Evolutionary conservation across 2,888 invertebrate genomes (phyloP), one percentile per base, ranked within the genome.

Genomic region (Pilophorus perplexus): DNA sequence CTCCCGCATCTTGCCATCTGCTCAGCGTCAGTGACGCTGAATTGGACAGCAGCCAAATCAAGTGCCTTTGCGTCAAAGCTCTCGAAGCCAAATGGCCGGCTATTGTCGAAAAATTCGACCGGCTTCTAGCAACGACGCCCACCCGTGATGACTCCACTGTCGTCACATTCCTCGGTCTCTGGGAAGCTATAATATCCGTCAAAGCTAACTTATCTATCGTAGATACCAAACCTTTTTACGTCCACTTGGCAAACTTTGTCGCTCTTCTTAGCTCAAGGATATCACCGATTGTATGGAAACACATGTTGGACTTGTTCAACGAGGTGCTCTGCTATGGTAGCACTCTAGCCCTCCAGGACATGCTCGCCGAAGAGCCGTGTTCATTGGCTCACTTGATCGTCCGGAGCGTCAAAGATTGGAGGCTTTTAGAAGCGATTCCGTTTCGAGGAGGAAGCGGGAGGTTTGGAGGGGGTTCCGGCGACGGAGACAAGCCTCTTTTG

Each of bases 301-400:
- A 91, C 78, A 80, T 93, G 74, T 77, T 93, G 69, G 89, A 89
- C 72, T 80, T 93, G 28, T 91, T 93, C 73, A 93, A 93, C 77
- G 93, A 93, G 78, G 91, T 93, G 6, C 78, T 93, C 59, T 93
- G 93, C 77, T 93, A 93, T 76, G 93, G 93, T 2, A 93, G 91
- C 71, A 93, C 93, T 28, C 79, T 93, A 72, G 92, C 93, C 1
- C 79, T 93, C 71, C 93, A 93, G 78, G 92, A 92, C 76, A 84
- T 89, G 74, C 78, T 92, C 71, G 91, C 91, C 2, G 91, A 93
- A 76, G 93, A 93, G 76, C 92, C 92, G 18, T 92, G 92, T 76
- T 85, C 87, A 74, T 77, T 93, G 71, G 93, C 93, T 2, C 91
- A 92, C 76, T 83, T 89, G 52, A 86, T 93, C 70, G 90, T 93